Evolutionary conservation across 1,140 invertebrate genomes (phyloP).

Genomic region (Drosophila murphyi): DNA sequence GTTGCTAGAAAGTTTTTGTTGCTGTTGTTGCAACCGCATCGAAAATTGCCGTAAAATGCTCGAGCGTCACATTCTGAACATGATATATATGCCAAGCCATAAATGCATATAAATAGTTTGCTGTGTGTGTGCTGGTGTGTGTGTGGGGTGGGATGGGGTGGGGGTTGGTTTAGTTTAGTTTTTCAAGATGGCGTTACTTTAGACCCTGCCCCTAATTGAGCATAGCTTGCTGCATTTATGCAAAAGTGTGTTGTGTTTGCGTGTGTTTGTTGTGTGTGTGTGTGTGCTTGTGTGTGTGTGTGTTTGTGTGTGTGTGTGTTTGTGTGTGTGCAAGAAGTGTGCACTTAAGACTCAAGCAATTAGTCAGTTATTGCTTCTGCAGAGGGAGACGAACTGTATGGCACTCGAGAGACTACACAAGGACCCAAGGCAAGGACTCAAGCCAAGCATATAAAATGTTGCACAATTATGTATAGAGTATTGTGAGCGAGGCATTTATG

Average conservation of each 20-base stretch:
- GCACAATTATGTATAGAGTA: constrained; percentile 9
- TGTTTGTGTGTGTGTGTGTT: background rate
- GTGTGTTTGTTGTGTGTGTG: background rate
- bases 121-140: background rate
- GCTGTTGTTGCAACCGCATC: constrained; percentile 28
- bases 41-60: constrained; percentile 68
- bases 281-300: no score
- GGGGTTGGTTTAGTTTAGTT: constrained; percentile 6
- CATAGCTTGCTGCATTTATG: constrained; percentile 52
- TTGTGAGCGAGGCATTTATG: constrained; percentile 36
- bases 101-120: constrained; percentile 42
- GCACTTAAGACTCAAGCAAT: constrained; percentile 67
- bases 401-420: constrained; percentile 8
- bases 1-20: background rate
- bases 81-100: constrained; percentile 42
- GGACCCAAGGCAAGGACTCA: constrained; percentile 12
- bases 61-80: constrained; percentile 28
- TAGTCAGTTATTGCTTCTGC: constrained; percentile 75
- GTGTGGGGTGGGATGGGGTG: background rate
- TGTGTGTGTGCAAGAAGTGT: constrained; percentile 38
- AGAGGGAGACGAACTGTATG: background rate
- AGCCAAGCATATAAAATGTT: constrained; percentile 25
- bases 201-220: constrained; percentile 57
- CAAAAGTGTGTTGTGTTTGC: constrained; percentile 48
- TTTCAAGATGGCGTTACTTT: constrained; percentile 36